Evolutionary conservation across 2,888 invertebrate genomes (phyloP), one percentile per base, ranked within the genome.

Genomic region (Netelia melanura): DNA sequence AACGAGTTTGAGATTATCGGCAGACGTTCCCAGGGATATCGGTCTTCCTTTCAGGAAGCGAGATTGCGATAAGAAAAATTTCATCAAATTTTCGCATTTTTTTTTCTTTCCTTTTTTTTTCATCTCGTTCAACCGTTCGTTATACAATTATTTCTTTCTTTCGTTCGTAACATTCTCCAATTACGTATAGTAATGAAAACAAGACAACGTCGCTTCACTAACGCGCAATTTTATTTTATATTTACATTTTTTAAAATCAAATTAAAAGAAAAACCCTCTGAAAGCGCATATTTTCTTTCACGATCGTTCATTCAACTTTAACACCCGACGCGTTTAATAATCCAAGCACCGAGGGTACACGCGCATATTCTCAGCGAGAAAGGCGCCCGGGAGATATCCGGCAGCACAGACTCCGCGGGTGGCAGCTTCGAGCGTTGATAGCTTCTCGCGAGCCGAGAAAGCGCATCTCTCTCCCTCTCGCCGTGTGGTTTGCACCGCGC

Each of bases 371-470:
- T 82, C 82, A 74, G 77, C 86, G 77, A 80, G 79, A 52, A 10
- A 25, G 30, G 62, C 23, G 14, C 25, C n/a, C 64, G 48, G 72
- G 80, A 80, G 72, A 80, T 80, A 80, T 80, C 80, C 80, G 80
- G 80, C 80, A 80, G 80, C 72, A 71, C 30, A 21, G 38, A 52
- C 80, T 74, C 77, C 72, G 77, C 84, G 81, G 81, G 81, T 81
- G 84, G 81, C 74, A 70, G 74, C 77, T 65, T 48, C 61, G 68
- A 84, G 84, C 84, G 84, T 84, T 84, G 77, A 81, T 84, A 84
- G 74, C 81, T 70, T 65, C 74, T 78, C 74, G 77, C 70, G 82
- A 67, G 58, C 62, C 71, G 58, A 25, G 76, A 64, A 71, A 65
- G 54, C 44, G 44, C 38, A 43, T 52, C 38, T 74, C 70, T 23